A percentile compares a stretch with the other conserved stretches of the same genome.
Conservation (phyloP, 1,140 invertebrate species). For the Neomicropteryx cornuta region DNA sequence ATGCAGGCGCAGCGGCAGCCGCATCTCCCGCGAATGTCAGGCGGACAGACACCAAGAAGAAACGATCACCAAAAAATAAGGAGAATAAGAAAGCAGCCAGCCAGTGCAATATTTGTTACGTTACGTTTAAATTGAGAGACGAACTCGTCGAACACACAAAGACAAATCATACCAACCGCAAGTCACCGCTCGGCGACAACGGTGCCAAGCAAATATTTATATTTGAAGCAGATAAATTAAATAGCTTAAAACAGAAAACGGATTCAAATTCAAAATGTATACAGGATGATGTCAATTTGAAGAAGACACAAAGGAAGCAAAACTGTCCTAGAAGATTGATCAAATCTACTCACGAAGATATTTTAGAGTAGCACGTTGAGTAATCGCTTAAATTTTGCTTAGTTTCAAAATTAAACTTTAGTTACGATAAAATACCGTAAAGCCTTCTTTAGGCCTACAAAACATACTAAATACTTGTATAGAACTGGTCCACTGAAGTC, state of each 20-base stretch:
- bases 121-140: slow-evolving; percentile 7
- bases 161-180: slow-evolving; percentile 18
- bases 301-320: slow-evolving; percentile 13
- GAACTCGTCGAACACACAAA: slow-evolving; percentile 31
- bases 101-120: slow-evolving; percentile 19
- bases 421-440: too few relatives aligned
- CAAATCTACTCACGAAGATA: too few relatives aligned
- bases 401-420: too few relatives aligned
- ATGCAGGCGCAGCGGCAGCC: slow-evolving; percentile 40
- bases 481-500: too few relatives aligned
- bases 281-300: slow-evolving; percentile 16
- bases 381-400: too few relatives aligned
- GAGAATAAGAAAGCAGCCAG: slow-evolving; percentile 22
- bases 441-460: too few relatives aligned
- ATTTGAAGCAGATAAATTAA: slow-evolving; percentile 21
- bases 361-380: too few relatives aligned
- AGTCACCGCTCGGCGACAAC: slow-evolving; percentile 21
- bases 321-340: too few relatives aligned
- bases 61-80: slow-evolving; percentile 22
- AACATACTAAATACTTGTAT: too few relatives aligned
- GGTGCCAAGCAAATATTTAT: slow-evolving; percentile 21
- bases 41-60: slow-evolving; percentile 26
- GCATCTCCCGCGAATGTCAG: slow-evolving; percentile 40
- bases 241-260: too few relatives aligned
- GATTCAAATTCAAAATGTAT: slow-evolving; percentile 22